Conservation (phyloP, 2,113 vertebrate species). For the Nestor notabilis region DNA sequence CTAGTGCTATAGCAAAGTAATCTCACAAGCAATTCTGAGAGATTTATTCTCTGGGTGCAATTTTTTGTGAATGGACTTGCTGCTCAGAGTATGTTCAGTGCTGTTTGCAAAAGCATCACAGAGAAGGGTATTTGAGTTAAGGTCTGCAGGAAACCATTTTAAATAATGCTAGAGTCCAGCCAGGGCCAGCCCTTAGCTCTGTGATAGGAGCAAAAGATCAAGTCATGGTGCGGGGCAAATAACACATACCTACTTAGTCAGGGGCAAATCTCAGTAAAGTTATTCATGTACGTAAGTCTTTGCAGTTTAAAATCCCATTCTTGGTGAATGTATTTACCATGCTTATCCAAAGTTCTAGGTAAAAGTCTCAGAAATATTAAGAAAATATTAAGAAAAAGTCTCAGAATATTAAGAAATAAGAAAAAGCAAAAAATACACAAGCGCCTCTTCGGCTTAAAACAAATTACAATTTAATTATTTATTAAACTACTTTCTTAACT, state of each 20-base stretch:
- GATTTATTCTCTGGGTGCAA: background rate
- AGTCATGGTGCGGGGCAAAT: background rate
- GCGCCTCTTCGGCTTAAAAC: background rate
- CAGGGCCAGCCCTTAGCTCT: background rate
- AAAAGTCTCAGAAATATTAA: background rate
- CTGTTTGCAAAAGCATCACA: background rate
- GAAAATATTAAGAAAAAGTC: background rate
- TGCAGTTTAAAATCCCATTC: background rate
- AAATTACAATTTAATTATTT: background rate
- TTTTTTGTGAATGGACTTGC: constrained; percentile 49
- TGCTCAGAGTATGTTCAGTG: background rate
- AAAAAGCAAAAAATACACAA: background rate
- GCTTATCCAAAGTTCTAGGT: background rate
- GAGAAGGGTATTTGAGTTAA: background rate
- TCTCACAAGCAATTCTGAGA: background rate
- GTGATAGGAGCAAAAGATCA: background rate
- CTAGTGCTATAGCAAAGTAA: background rate
- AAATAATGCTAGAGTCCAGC: background rate
- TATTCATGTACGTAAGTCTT: background rate
- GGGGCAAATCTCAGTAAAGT: background rate
- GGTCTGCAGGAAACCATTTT: background rate
- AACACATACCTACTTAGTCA: background rate
- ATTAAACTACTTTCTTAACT: background rate
- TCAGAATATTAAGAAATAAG: background rate
- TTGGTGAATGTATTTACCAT: background rate